Evolutionary conservation across 2,113 vertebrate species (phyloP).

Genomic region (Turnix velox): DNA sequence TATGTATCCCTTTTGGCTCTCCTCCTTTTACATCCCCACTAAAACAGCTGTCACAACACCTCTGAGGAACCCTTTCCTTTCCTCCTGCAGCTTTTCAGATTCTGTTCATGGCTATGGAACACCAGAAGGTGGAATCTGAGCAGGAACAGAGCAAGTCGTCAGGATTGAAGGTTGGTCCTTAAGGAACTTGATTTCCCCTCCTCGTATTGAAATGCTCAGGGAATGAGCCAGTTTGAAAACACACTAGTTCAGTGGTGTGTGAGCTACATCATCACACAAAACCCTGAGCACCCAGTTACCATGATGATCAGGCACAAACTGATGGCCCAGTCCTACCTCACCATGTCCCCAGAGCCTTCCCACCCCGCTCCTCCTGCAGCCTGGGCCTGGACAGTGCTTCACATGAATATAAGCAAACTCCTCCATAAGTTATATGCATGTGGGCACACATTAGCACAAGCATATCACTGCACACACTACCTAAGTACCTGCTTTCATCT

Average conservation of each 20-base stretch:
- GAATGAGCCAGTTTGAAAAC: not conserved
- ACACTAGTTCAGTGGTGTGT: not conserved
- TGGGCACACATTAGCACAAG: not conserved
- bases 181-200: not conserved
- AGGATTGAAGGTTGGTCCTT: not conserved
- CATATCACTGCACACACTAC: not conserved
- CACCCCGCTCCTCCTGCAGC: not conserved
- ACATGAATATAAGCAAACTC: not conserved
- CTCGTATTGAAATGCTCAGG: not conserved
- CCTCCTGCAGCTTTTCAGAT: not conserved
- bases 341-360: fast-evolving
- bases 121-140: not conserved
- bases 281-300: fast-evolving
- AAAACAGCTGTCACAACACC: not conserved
- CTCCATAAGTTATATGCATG: not conserved
- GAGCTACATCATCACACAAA: not conserved
- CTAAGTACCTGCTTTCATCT: not conserved
- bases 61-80: not conserved
- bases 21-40: not conserved
- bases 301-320: fast-evolving
- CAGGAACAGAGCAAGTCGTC: fast-evolving
- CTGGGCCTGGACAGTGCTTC: not conserved
- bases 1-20: fast-evolving
- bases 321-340: not conserved
- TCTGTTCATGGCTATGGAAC: not conserved